These are phyloP conservation scores for Oostethus manadensis DNA, from an alignment of 2,113 vertebrate species.

Conservation along the genomic window DNA sequence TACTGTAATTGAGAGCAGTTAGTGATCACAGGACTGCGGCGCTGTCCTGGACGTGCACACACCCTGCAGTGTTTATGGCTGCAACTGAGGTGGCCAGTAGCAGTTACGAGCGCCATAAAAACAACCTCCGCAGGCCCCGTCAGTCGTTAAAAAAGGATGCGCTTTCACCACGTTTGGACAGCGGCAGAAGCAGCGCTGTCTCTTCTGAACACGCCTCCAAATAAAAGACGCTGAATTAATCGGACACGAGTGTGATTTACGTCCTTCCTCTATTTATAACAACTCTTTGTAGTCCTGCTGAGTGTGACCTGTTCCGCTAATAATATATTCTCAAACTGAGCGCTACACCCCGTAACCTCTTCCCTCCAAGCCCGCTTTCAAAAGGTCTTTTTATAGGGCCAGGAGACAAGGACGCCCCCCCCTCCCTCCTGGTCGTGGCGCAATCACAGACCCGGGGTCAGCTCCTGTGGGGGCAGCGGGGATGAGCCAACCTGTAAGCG, in stretches of 20 bases:
- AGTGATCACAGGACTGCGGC: conserved; percentile 87
- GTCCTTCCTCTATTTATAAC: conserved; percentile 41
- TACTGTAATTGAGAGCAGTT: conserved; percentile 96
- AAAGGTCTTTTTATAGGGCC: conserved; percentile 58
- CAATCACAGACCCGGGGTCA: conserved; percentile 51
- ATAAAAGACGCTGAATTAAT: conserved; percentile 15
- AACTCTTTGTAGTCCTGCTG: conserved; percentile 48
- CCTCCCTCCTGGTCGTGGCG: conserved; percentile 12
- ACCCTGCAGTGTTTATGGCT: conserved; percentile 44
- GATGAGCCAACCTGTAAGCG: conserved; percentile 29
- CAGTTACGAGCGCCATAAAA: conserved; percentile 36
- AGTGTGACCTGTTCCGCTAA: conserved; percentile 59
- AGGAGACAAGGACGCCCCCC: conserved; percentile 47
- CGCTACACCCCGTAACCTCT: conserved; percentile 53
- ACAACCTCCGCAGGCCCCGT: conserved; percentile 9
- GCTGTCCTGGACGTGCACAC: conserved; percentile 47
- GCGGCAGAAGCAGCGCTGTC: background rate
- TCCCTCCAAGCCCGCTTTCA: conserved; percentile 29
- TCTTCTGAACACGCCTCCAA: conserved; percentile 8
- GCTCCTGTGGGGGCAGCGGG: conserved; percentile 36
- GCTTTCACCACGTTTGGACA: conserved; percentile 20
- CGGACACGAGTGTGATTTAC: conserved; percentile 42
- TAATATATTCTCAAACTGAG: conserved; percentile 56
- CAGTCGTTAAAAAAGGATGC: conserved; percentile 5
- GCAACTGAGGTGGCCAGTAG: conserved; percentile 47